Base-by-base conservation (phyloP, 2,113 vertebrate genomes). In the Emydura subglobosa region DNA sequence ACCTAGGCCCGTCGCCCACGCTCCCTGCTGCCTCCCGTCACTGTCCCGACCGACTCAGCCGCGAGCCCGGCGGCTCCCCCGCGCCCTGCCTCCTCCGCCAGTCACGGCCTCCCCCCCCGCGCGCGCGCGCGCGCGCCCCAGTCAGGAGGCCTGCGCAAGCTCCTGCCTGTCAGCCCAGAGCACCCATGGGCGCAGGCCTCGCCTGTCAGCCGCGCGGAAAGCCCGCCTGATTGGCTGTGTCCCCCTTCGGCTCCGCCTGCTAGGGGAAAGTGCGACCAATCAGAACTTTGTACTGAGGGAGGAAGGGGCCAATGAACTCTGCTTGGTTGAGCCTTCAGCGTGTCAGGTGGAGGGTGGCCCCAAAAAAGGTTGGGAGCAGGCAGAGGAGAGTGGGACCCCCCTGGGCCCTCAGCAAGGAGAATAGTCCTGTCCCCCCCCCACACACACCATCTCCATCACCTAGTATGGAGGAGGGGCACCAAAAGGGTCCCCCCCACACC, bases 101-200 rank as follows among this genome's bases (percentile, higher is more conserved):
- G 1, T 53, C 44, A 2, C 4, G 34, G 0, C 42, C 13, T 1
- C 7, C 44, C 4, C 24, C 4, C 27, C 7, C 29, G 4, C 83
- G 68, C 51, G 5, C 44, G n/a, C 27, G 9, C 29, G 4, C 83
- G 68, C 51, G 5, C 44, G n/a, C 49, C 14, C 8, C 83, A 34
- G 3, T 42, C 29, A 2, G 31, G 51, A 12, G 0, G 31, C 68
- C 54, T 21, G 81, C 90, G 11, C 79, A 29, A 3, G 21, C 29
- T 16, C 6, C 17, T 0, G 12, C 31, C 31, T 85, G 83, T 91
- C 50, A 90, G 89, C 92, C 87, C 79, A 11, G 51, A 39, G 2
- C 6, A 14, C 29, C 49, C 3, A 0, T 13, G 7, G 27, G 0
- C 24, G 0, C 42, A 3, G 51, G 11, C 6, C 5, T 10, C 5